These are phyloP conservation scores for Sebastes itinus DNA, from an alignment of 2,797 vertebrate genomes.

Conservation along the genomic window DNA sequence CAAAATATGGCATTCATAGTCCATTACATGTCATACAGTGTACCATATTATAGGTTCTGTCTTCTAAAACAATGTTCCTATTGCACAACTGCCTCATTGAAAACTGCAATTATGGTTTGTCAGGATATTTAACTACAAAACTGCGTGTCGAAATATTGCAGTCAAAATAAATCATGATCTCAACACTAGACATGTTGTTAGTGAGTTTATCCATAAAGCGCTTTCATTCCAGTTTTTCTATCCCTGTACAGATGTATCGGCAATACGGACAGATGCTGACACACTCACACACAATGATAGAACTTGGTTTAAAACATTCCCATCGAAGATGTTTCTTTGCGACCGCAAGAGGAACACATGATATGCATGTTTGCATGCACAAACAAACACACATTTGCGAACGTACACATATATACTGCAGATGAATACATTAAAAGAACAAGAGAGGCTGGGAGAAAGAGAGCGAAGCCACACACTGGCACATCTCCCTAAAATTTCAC, in stretches of 20 bases:
- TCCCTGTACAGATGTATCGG: neutral
- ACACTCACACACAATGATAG: neutral
- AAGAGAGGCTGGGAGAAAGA: neutral
- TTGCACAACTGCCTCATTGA: neutral
- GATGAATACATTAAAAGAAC: constrained; percentile 12
- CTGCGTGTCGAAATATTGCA: neutral
- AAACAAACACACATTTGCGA: neutral
- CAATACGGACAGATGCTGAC: neutral
- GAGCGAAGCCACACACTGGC: neutral
- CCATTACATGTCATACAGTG: neutral
- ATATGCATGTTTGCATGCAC: constrained; percentile 32
- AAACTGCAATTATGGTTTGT: neutral
- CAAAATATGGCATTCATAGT: neutral
- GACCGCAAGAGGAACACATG: constrained; percentile 1
- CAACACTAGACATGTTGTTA: neutral
- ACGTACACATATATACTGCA: neutral
- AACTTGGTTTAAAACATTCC: neutral
- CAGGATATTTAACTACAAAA: neutral
- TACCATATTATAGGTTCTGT: neutral
- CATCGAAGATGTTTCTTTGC: neutral
- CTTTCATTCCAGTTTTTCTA: neutral
- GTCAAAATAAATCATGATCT: neutral
- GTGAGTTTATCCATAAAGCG: neutral
- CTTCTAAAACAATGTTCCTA: neutral
- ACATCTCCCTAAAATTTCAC: neutral